phyloP scores from a whole-genome alignment of 2,113 vertebrate species.

The Mirounga angustirostris region DNA sequence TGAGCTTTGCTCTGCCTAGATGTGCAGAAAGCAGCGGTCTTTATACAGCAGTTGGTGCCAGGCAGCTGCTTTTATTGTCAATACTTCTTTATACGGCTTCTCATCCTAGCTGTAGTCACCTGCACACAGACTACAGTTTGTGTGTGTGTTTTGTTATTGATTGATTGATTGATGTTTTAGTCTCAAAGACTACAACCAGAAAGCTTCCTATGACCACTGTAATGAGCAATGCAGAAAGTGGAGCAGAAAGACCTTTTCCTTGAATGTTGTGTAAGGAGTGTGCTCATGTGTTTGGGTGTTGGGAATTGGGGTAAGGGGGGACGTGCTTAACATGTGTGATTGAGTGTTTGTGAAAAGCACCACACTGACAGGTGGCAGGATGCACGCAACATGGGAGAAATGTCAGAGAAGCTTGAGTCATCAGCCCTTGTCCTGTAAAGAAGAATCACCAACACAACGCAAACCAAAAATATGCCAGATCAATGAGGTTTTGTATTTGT shows the following conservation, averaged over 20 bases:
- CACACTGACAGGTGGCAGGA: slow-evolving; percentile 57
- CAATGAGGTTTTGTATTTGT: not conserved
- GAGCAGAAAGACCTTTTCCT: not conserved
- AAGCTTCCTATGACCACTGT: not conserved
- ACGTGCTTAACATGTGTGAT: not conserved
- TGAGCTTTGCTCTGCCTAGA: slow-evolving; percentile 52
- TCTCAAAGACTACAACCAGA: slow-evolving; percentile 7
- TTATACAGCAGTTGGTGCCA: slow-evolving; percentile 66
- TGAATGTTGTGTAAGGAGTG: not conserved
- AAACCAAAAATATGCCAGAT: not conserved
- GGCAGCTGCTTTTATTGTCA: slow-evolving; percentile 75
- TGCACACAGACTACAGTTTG: slow-evolving; percentile 42
- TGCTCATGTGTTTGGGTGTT: not conserved
- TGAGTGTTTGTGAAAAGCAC: slow-evolving; percentile 57
- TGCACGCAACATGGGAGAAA: not conserved
- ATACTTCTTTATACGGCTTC: slow-evolving; percentile 34
- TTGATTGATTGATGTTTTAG: not conserved
- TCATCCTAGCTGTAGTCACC: slow-evolving; percentile 52
- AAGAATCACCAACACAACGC: not conserved
- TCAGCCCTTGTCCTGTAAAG: not conserved
- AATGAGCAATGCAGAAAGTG: not conserved
- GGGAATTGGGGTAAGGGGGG: not conserved
- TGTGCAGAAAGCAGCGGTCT: slow-evolving; percentile 80
- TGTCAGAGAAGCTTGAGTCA: not conserved
- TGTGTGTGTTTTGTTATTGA: not conserved